Percentiles rank a stretch among this genome's conserved stretches.
Evolutionary conservation across 2,113 vertebrate species (phyloP).

Genomic region (Bostrychus sinensis): DNA sequence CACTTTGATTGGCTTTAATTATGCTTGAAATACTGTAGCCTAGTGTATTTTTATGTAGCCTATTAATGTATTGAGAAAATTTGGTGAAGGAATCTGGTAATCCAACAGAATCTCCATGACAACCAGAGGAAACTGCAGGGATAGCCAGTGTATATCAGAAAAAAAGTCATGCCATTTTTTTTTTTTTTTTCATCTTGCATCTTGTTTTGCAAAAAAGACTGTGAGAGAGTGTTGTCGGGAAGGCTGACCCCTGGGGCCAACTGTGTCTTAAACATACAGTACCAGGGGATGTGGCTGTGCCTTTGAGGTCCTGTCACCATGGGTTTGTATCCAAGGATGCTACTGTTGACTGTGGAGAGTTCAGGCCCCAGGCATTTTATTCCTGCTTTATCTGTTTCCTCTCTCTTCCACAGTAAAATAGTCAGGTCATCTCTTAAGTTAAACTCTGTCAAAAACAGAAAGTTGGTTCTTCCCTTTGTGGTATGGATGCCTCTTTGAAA

Average conservation of each 20-base stretch:
- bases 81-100: slow-evolving; percentile 66
- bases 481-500: no score
- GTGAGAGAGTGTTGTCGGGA: slow-evolving; percentile 53
- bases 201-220: not conserved
- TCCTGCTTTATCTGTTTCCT: slow-evolving; percentile 29
- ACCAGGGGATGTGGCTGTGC: slow-evolving; percentile 57
- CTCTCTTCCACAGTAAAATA: slow-evolving; percentile 14
- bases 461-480: not conserved
- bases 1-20: no score
- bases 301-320: slow-evolving; percentile 72
- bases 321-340: slow-evolving; percentile 78
- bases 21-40: no score
- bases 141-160: not conserved
- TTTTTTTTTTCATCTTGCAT: slow-evolving; percentile 6
- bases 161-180: no score
- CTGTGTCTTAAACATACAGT: slow-evolving; percentile 61
- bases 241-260: slow-evolving; percentile 52
- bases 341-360: slow-evolving; percentile 49
- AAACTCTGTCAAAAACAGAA: not conserved
- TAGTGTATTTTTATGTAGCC: no score
- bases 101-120: slow-evolving; percentile 59
- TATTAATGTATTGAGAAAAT: not conserved
- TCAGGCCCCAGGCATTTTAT: slow-evolving; percentile 49
- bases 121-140: slow-evolving; percentile 47
- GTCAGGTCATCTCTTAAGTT: not conserved